Percentiles rank a stretch among this genome's conserved stretches.
phyloP scores from a whole-genome alignment of 2,797 vertebrate genomes.

The Saxicola maurus region DNA sequence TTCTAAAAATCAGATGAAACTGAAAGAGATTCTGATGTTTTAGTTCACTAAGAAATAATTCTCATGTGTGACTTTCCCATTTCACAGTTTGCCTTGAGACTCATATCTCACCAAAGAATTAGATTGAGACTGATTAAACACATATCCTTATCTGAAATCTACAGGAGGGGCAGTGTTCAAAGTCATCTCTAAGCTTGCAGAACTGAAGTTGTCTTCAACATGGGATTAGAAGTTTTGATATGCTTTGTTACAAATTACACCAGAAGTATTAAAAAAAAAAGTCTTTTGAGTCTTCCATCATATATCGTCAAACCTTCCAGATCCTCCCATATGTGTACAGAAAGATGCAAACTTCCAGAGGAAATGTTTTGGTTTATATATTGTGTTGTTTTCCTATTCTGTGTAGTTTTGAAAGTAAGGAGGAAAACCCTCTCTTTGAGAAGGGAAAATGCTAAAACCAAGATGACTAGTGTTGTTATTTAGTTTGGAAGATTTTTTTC shows the following conservation, averaged over 20 bases:
- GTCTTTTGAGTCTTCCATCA: not conserved
- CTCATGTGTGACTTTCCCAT: not conserved
- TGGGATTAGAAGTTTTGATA: not conserved
- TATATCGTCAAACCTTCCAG: not conserved
- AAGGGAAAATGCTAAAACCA: not conserved
- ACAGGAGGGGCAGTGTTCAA: not conserved
- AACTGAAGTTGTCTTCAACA: not conserved
- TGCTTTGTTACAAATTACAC: not conserved
- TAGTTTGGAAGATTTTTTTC: not conserved
- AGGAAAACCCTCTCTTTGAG: not conserved
- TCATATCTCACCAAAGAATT: not conserved
- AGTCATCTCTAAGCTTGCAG: not conserved
- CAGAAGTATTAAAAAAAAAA: not conserved
- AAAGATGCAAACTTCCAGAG: not conserved
- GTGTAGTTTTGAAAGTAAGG: not conserved
- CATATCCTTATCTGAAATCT: not conserved
- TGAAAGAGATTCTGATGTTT: not conserved
- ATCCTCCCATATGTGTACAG: not conserved
- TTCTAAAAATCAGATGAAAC: not conserved
- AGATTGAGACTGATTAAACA: not conserved
- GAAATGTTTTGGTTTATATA: not conserved
- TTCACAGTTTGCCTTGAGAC: not conserved
- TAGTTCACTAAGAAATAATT: not conserved
- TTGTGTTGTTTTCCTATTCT: not conserved
- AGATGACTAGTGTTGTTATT: not conserved